A percentile compares a stretch with the other conserved stretches of the same genome.
phyloP scores from a whole-genome alignment of 1,140 invertebrate genomes.

The Papilio xuthus region DNA sequence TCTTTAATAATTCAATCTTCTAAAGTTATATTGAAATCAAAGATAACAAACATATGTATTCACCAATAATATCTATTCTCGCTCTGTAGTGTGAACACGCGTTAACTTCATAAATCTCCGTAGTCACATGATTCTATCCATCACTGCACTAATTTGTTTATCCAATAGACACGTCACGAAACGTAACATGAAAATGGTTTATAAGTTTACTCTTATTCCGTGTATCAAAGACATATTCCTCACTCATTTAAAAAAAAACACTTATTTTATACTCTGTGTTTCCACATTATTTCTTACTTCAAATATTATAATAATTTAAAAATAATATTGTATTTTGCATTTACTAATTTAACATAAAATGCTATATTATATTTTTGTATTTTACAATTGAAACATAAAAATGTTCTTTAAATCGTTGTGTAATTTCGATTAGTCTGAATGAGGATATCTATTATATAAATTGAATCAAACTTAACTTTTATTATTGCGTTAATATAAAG shows the following conservation, averaged over 20 bases:
- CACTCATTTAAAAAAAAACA: background rate
- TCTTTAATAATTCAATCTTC: too few relatives aligned
- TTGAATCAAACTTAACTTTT: background rate
- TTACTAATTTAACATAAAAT: too few relatives aligned
- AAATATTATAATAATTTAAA: too few relatives aligned
- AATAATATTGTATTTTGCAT: too few relatives aligned
- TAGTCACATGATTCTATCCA: slow-evolving; percentile 61
- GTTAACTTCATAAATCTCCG: slow-evolving; percentile 51
- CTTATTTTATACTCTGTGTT: too few relatives aligned
- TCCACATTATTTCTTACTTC: too few relatives aligned
- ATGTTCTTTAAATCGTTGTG: too few relatives aligned
- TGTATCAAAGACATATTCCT: slow-evolving; percentile 34
- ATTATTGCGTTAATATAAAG: too few relatives aligned
- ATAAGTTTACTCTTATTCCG: slow-evolving; percentile 41
- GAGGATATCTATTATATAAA: too few relatives aligned
- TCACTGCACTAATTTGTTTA: slow-evolving; percentile 70
- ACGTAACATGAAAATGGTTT: slow-evolving; percentile 41
- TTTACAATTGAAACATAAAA: too few relatives aligned
- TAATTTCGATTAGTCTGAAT: too few relatives aligned
- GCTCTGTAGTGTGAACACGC: slow-evolving; percentile 42
- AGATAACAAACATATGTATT: background rate
- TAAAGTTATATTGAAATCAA: background rate
- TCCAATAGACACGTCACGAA: slow-evolving; percentile 53
- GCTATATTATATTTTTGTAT: too few relatives aligned
- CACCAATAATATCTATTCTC: background rate